Base-by-base conservation (phyloP, 2,113 vertebrate species). In the Arvicanthis niloticus region DNA sequence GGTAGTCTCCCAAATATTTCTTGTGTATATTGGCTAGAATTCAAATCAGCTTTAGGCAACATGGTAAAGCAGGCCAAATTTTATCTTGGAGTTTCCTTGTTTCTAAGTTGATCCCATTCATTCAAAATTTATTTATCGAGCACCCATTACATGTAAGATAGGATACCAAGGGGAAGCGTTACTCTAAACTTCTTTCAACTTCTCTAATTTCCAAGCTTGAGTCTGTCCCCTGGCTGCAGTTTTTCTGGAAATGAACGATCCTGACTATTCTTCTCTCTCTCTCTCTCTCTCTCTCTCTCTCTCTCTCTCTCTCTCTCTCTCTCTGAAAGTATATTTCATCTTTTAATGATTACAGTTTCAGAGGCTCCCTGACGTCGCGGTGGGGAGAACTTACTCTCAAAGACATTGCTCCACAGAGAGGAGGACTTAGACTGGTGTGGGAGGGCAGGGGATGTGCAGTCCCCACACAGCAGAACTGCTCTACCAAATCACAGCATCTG, bases 1-100 rank as follows among this genome's bases (percentile, higher is more conserved):
- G 45, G 4, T 56, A 65, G 3, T 34, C 87, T 85, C 80, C 60
- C 75, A 94, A 95, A 93, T 82, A 95, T 77, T 82, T 93, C 84
- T 72, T 62, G 89, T 22, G 94, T 10, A 19, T 80, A 58, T 6
- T 96, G 89, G 45, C 65, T 89, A 62, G 24, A 91, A 86, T 90
- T 95, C 65, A 94, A 93, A 88, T 81, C 77, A 95, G 56, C n/a
- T 96, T 91, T 75, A 85, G 90, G 93, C 78, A 91, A 96, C 93
- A 94, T 91, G 13, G 58, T 76, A 85, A 85, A 91, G n/a, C n/a
- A 82, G 62, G 48, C 31, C 88, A 97, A 82, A 90, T 86, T 94
- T 93, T 87, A 67, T 90, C 58, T 77, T 91, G 42, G 60, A 76
- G 86, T 93, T 62, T 40, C 19, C 85, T 96, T 93, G 56, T 70